These are phyloP conservation scores for Achroia grisella DNA, from an alignment of 1,140 invertebrate genomes.

Conservation along the genomic window DNA sequence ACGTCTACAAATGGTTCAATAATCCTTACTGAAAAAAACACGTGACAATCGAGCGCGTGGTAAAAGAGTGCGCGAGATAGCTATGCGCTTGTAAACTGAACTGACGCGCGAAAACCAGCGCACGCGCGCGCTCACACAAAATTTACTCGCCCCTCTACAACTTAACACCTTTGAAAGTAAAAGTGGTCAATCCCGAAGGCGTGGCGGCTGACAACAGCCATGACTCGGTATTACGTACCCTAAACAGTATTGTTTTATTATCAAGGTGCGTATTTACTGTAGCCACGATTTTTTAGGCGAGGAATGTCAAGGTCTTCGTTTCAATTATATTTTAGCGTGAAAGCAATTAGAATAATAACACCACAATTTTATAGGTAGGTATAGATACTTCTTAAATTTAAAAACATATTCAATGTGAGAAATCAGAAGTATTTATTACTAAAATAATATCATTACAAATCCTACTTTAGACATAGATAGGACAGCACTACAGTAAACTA, in stretches of 20 bases:
- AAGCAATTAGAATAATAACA: background rate
- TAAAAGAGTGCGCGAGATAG: constrained; percentile 28
- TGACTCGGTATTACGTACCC: constrained; percentile 24
- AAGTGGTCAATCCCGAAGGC: constrained; percentile 60
- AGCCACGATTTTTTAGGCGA: constrained; percentile 12
- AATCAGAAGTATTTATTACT: too few species aligned
- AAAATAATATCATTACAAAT: too few species aligned
- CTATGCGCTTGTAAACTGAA: constrained; percentile 27
- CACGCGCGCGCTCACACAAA: too few species aligned
- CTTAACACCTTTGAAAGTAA: constrained; percentile 53
- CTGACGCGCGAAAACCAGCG: constrained; percentile 32
- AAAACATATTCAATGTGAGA: too few species aligned
- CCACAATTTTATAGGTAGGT: too few species aligned
- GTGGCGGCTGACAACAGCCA: constrained; percentile 30
- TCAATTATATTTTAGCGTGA: constrained; percentile 1
- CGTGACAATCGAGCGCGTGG: constrained; percentile 11
- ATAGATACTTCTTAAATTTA: too few species aligned
- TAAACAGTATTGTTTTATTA: constrained; percentile 16
- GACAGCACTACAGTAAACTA: too few species aligned
- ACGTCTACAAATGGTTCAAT: too few species aligned
- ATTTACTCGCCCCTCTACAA: constrained; percentile 46
- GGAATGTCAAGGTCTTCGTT: constrained; percentile 23
- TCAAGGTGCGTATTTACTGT: constrained; percentile 19
- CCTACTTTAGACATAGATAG: too few species aligned
- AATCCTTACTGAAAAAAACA: background rate